Evolutionary conservation across 2,888 invertebrate species (phyloP).

Genomic region (Hyalella azteca): DNA sequence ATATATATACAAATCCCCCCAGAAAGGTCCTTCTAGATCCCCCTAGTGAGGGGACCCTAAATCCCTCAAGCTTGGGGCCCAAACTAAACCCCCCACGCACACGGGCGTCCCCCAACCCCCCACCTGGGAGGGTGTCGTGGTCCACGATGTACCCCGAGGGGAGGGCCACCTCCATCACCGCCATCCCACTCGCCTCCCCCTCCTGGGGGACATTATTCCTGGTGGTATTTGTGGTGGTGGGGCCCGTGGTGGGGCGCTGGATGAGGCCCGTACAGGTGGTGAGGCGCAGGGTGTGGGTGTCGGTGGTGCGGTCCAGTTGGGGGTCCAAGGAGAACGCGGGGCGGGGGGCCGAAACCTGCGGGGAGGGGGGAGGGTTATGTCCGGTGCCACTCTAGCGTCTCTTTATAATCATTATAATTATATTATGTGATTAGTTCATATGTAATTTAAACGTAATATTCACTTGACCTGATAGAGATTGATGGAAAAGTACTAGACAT

Average conservation of each 20-base stretch:
- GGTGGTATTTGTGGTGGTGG: slow-evolving; percentile 62
- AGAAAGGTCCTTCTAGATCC: no score
- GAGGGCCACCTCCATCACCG: slow-evolving; percentile 85
- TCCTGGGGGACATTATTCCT: no score
- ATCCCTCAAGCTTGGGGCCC: no score
- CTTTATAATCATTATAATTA: no score
- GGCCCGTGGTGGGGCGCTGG: background rate
- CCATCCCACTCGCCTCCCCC: slow-evolving; percentile 93
- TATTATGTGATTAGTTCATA: no score
- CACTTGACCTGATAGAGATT: no score
- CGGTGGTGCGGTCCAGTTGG: slow-evolving; percentile 80
- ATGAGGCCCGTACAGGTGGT: slow-evolving; percentile 72
- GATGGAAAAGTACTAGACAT: no score
- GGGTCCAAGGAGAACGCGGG: slow-evolving; percentile 86
- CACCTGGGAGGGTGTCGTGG: slow-evolving; percentile 71
- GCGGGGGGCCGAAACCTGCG: slow-evolving; percentile 81
- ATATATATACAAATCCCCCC: no score
- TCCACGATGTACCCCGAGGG: slow-evolving; percentile 92
- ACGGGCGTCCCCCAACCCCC: slow-evolving; percentile 60
- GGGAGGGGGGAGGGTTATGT: background rate
- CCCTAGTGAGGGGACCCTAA: no score
- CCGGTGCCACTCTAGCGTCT: no score
- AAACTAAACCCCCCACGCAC: no score
- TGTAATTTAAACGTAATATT: no score
- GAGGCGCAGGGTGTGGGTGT: slow-evolving; percentile 76